A percentile compares a stretch with the other conserved stretches of the same genome.
These are phyloP conservation scores for Equus przewalskii DNA, from an alignment of 2,113 vertebrate species.

Conservation along the genomic window DNA sequence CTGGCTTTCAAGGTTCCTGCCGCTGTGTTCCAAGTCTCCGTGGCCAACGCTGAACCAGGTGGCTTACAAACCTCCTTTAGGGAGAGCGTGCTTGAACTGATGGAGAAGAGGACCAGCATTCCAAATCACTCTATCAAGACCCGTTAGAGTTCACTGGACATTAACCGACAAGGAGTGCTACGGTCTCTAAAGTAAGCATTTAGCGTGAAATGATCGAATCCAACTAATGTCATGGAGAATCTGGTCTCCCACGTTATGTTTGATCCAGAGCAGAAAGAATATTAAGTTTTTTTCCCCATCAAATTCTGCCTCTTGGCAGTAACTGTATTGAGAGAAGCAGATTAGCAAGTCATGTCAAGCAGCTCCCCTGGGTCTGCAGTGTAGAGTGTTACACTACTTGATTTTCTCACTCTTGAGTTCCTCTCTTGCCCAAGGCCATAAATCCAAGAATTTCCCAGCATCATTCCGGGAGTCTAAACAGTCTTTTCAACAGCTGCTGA, in stretches of 20 bases:
- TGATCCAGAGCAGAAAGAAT: neutral
- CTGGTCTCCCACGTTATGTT: neutral
- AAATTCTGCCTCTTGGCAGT: neutral
- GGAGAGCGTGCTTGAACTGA: neutral
- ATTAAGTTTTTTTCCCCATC: neutral
- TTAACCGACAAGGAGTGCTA: too few relatives aligned
- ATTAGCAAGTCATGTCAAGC: neutral
- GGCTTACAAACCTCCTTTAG: neutral
- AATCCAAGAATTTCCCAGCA: constrained; percentile 44
- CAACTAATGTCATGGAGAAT: neutral
- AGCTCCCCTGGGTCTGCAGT: neutral
- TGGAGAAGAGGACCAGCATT: neutral
- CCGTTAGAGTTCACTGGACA: neutral
- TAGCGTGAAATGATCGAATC: neutral
- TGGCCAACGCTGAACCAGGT: neutral
- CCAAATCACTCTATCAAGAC: neutral
- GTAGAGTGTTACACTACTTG: neutral
- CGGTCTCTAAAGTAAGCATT: neutral
- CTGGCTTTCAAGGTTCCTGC: neutral
- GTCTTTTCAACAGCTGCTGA: constrained; percentile 64
- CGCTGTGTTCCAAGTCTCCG: neutral
- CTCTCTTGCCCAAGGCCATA: constrained; percentile 44
- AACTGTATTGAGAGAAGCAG: neutral
- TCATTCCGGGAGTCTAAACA: constrained; percentile 43
- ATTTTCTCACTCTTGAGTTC: neutral